Percentiles rank a stretch among this genome's conserved stretches.
Conservation (phyloP, 2,888 invertebrate genomes). For the Zonitis immaculata region DNA sequence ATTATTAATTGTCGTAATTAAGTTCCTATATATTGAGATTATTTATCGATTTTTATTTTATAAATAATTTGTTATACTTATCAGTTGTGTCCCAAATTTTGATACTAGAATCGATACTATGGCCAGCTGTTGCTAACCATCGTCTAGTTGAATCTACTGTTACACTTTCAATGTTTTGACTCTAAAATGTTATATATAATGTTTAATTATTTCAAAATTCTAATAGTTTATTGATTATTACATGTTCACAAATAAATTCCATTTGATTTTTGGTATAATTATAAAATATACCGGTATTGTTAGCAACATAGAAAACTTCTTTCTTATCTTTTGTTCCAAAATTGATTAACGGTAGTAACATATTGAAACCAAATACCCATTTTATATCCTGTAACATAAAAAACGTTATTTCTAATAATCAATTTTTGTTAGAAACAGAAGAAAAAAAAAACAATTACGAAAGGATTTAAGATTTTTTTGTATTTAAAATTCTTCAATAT, state of each 20-base stretch:
- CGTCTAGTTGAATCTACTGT: constrained; percentile 52
- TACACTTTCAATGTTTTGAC: constrained; percentile 51
- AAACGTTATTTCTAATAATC: no score
- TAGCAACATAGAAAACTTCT: constrained; percentile 58
- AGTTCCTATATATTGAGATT: constrained; percentile 44
- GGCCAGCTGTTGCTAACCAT: constrained; percentile 59
- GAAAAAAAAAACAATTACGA: no score
- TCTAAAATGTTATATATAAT: constrained; percentile 42
- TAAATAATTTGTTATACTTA: no score
- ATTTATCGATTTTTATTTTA: no score
- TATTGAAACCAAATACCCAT: constrained; percentile 14
- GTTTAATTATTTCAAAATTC: neutral
- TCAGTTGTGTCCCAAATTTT: constrained; percentile 56
- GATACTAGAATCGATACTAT: constrained; percentile 52
- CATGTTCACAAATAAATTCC: constrained; percentile 64
- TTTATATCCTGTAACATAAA: constrained; percentile 11
- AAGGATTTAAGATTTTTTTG: constrained; percentile 5
- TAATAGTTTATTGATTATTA: constrained; percentile 44
- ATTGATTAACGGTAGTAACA: constrained; percentile 14
- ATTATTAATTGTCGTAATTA: constrained; percentile 53
- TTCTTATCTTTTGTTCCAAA: constrained; percentile 53
- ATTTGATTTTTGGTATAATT: constrained; percentile 57
- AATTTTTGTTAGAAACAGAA: no score
- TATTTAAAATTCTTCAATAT: constrained; percentile 9
- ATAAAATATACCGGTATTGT: constrained; percentile 61